A percentile compares a stretch with the other conserved stretches of the same genome.
These are phyloP conservation scores for Trypoxylus dichotomus DNA, from an alignment of 1,140 invertebrate species.

Conservation along the genomic window DNA sequence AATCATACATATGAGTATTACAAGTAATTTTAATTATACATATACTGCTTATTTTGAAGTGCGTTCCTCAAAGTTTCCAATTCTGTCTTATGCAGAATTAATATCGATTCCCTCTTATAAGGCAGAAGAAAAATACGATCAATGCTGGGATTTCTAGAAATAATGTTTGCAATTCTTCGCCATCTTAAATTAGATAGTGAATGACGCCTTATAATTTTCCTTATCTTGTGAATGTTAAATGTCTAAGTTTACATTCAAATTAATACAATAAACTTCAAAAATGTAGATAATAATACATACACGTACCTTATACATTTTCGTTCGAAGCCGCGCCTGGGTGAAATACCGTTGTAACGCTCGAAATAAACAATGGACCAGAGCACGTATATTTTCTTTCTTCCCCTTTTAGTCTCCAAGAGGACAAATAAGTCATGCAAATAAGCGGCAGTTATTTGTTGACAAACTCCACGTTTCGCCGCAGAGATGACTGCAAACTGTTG, in stretches of 20 bases:
- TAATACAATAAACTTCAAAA: background rate
- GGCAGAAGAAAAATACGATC: too few species aligned
- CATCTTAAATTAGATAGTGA: too few species aligned
- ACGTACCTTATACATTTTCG: background rate
- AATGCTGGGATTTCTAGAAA: too few species aligned
- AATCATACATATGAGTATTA: too few species aligned
- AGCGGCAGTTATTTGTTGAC: slow-evolving; percentile 24
- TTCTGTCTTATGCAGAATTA: too few species aligned
- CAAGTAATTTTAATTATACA: too few species aligned
- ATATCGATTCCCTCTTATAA: too few species aligned
- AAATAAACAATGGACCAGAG: background rate
- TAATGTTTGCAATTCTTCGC: too few species aligned
- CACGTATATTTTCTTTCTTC: slow-evolving; percentile 8
- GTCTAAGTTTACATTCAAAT: background rate
- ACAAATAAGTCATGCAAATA: slow-evolving; percentile 24
- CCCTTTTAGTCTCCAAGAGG: background rate
- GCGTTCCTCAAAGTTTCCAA: too few species aligned
- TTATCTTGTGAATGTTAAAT: too few species aligned
- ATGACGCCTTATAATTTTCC: too few species aligned
- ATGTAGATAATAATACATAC: background rate
- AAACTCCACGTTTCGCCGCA: slow-evolving; percentile 19
- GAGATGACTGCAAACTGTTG: slow-evolving; percentile 22
- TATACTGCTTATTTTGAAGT: too few species aligned
- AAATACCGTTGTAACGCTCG: background rate
- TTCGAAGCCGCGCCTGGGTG: background rate